Evolutionary conservation across 2,888 invertebrate genomes (phyloP).

Genomic region (Macrophya alboannulata): DNA sequence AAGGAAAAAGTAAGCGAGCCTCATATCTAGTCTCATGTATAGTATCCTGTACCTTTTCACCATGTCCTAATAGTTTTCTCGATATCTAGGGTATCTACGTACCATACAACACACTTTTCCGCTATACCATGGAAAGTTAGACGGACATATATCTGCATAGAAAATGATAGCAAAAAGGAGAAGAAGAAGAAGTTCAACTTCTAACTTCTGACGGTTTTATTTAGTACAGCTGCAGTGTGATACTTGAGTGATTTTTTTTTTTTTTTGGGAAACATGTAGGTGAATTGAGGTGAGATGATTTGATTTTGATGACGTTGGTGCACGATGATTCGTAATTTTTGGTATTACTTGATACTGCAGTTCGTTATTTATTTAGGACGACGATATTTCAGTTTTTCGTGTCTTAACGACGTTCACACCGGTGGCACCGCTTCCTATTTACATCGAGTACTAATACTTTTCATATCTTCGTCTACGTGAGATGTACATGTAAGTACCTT

Average conservation of each 20-base stretch:
- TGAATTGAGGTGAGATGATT: background rate
- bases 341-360: slow-evolving; percentile 69
- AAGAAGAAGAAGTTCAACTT: background rate
- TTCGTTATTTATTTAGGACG: slow-evolving; percentile 25
- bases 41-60: background rate
- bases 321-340: slow-evolving; percentile 69
- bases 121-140: background rate
- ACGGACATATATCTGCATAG: background rate
- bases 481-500: background rate
- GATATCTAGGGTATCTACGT: background rate
- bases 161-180: background rate
- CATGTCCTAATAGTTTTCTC: slow-evolving; percentile 39
- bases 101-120: background rate
- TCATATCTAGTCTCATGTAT: slow-evolving; percentile 22
- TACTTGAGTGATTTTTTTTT: background rate
- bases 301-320: background rate
- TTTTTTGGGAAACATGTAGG: background rate
- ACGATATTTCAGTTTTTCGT: slow-evolving; percentile 45
- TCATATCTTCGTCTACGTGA: background rate
- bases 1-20: background rate
- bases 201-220: background rate
- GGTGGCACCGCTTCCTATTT: slow-evolving; percentile 48
- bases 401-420: slow-evolving; percentile 5
- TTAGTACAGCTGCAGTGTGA: background rate
- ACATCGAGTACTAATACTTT: slow-evolving; percentile 38